These are phyloP conservation scores for Drosophila pseudotakahashii DNA, from an alignment of 2,888 invertebrate species.

Conservation along the genomic window DNA sequence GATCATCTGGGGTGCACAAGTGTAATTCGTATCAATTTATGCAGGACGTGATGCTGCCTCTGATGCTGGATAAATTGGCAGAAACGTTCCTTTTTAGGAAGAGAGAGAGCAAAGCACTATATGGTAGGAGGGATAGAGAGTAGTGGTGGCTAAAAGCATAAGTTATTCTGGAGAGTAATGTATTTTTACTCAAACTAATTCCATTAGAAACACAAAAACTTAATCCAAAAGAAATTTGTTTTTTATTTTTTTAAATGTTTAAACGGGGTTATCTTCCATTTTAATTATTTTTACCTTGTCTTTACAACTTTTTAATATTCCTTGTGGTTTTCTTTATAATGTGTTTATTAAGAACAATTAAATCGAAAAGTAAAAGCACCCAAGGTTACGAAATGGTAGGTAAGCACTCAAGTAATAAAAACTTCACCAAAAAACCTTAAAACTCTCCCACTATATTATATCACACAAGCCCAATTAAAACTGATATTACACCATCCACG, in stretches of 20 bases:
- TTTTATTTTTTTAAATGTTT: neutral
- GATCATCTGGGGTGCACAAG: slow-evolving; percentile 29
- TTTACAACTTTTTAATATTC: neutral
- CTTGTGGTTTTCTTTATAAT: neutral
- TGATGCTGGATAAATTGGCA: slow-evolving; percentile 26
- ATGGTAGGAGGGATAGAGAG: neutral
- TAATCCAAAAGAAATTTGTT: neutral
- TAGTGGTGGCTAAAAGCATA: slow-evolving; percentile 8
- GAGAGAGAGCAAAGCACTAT: slow-evolving; percentile 2
- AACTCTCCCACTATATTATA: neutral
- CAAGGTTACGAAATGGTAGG: neutral
- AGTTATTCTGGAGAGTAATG: neutral
- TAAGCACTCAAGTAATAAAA: neutral
- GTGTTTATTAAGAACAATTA: neutral
- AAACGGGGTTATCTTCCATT: neutral
- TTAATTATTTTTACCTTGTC: neutral
- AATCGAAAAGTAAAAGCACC: neutral
- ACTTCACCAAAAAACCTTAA: neutral
- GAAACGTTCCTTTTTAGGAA: slow-evolving; percentile 7
- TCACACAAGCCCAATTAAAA: slow-evolving; percentile 1
- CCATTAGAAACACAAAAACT: neutral
- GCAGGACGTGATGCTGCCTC: slow-evolving; percentile 50
- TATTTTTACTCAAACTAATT: slow-evolving; percentile 19
- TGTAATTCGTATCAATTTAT: slow-evolving; percentile 58
- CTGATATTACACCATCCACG: slow-evolving; percentile 6